These are phyloP conservation scores for Pristiophorus japonicus DNA, from an alignment of 2,113 vertebrate species.

Conservation along the genomic window DNA sequence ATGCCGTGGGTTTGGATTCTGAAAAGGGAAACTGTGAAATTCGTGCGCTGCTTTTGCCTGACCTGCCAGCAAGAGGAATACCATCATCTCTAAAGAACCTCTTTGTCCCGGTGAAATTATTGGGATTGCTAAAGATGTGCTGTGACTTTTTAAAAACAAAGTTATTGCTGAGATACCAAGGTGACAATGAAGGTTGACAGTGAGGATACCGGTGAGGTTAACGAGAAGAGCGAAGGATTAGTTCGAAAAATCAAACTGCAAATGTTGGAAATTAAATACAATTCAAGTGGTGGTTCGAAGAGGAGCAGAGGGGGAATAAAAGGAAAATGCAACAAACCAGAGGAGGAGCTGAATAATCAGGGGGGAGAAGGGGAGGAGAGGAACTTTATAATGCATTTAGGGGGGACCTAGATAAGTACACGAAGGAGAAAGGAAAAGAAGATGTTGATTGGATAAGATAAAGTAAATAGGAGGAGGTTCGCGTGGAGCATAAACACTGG, in stretches of 20 bases:
- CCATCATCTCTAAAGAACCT: neutral
- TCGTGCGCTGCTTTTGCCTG: neutral
- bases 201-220: neutral
- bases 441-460: neutral
- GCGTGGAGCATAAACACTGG: neutral
- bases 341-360: neutral
- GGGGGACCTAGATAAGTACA: neutral
- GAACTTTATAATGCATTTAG: neutral
- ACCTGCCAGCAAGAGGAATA: neutral
- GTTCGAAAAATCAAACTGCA: neutral
- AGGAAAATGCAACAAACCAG: neutral
- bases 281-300: neutral
- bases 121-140: neutral
- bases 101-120: neutral
- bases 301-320: neutral
- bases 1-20: neutral
- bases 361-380: neutral
- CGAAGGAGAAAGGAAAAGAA: neutral
- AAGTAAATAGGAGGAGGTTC: neutral
- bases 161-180: neutral
- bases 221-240: neutral
- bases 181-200: neutral
- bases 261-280: neutral
- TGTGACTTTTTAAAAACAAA: neutral
- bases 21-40: neutral